Conservation (phyloP, 2,113 vertebrate species). For the Pedetes capensis region DNA sequence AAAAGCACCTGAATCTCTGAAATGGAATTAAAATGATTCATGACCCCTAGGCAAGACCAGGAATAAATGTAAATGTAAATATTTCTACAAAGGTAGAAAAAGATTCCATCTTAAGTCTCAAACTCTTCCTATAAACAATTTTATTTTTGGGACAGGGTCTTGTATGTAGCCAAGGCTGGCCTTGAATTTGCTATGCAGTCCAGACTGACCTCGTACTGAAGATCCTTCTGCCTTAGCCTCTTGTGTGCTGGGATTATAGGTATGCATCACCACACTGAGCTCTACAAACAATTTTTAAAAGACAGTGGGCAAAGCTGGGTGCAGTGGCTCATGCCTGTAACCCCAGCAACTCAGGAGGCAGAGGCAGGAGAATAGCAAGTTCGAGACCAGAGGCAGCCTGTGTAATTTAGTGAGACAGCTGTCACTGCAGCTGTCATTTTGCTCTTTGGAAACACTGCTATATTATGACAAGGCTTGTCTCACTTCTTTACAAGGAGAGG, state of each 20-base stretch:
- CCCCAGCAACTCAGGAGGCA: no score
- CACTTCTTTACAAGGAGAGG: not conserved
- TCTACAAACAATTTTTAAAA: constrained; percentile 16
- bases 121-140: not conserved
- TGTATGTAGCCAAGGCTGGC: not conserved
- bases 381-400: no score
- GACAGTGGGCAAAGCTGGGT: not conserved
- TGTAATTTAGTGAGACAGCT: constrained; percentile 32
- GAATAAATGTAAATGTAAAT: constrained; percentile 34
- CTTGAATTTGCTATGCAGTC: not conserved
- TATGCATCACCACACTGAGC: not conserved
- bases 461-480: not conserved
- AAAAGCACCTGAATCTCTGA: not conserved
- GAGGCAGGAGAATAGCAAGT: no score
- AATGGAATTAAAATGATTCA: constrained; percentile 49
- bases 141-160: not conserved
- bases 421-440: not conserved
- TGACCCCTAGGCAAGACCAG: not conserved
- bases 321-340: no score
- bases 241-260: not conserved
- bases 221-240: not conserved
- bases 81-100: constrained; percentile 1
- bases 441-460: constrained; percentile 7
- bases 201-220: no score
- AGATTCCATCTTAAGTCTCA: not conserved